A percentile compares a stretch with the other conserved stretches of the same genome.
phyloP scores from a whole-genome alignment of 2,113 vertebrate genomes.

The Crypturellus undulatus region DNA sequence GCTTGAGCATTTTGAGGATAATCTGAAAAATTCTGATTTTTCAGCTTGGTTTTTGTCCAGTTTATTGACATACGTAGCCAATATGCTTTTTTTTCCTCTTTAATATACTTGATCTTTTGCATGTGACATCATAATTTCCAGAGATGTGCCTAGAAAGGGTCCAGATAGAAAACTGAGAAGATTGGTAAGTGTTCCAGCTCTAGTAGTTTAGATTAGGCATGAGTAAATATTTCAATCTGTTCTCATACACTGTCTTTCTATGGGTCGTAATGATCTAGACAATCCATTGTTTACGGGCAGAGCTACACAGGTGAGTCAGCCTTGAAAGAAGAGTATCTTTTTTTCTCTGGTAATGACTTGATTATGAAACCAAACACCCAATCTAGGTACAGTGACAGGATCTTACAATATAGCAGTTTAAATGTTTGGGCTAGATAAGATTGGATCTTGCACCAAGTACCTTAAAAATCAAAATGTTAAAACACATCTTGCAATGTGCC shows the following conservation, averaged over 20 bases:
- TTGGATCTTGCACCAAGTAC: not conserved
- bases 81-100: not conserved
- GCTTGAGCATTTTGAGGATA: not conserved
- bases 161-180: not conserved
- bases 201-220: slow-evolving; percentile 9
- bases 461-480: not conserved
- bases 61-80: not conserved
- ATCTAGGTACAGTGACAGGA: not conserved
- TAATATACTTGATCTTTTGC: not conserved
- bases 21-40: not conserved
- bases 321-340: not conserved
- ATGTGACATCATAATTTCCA: not conserved
- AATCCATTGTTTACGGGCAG: slow-evolving; percentile 6
- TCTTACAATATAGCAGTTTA: not conserved
- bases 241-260: not conserved
- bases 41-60: not conserved
- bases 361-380: slow-evolving; percentile 27
- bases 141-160: not conserved
- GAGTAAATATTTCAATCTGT: slow-evolving; percentile 28
- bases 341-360: not conserved
- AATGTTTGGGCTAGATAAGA: slow-evolving; percentile 9
- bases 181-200: not conserved
- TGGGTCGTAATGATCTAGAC: slow-evolving; percentile 1
- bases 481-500: not conserved
- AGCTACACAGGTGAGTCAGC: slow-evolving; percentile 3